These are phyloP conservation scores for Ursus arctos DNA, from an alignment of 2,113 vertebrate species.

Conservation along the genomic window DNA sequence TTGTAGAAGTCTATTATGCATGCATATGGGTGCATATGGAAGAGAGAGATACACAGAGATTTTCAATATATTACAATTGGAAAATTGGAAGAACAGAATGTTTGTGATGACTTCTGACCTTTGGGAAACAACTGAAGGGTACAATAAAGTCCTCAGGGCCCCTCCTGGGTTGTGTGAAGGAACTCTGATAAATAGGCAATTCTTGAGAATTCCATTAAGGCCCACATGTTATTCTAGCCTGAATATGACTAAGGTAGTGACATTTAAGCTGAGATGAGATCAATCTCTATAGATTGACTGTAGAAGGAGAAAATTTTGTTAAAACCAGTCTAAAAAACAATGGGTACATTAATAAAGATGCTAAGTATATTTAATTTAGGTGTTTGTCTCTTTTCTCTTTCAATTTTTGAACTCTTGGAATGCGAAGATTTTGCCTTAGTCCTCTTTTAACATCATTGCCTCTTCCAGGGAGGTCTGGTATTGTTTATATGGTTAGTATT, in stretches of 20 bases:
- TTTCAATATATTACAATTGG: not conserved
- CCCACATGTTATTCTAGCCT: not conserved
- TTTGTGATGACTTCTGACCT: not conserved
- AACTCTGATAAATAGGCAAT: not conserved
- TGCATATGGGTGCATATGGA: not conserved
- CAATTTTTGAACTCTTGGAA: not conserved
- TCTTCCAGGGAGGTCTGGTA: not conserved
- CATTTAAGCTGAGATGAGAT: not conserved
- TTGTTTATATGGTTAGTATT: not conserved
- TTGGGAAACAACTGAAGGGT: not conserved
- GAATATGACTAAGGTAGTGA: not conserved
- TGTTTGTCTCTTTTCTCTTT: not conserved
- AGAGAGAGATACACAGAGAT: not conserved
- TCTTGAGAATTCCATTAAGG: not conserved
- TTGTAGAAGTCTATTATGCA: not conserved
- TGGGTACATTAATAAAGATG: not conserved
- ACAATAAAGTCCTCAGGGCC: not conserved
- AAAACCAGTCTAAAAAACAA: not conserved
- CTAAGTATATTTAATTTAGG: not conserved
- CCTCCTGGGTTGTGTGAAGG: not conserved
- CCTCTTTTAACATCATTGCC: not conserved
- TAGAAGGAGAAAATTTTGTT: not conserved
- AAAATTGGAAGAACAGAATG: not conserved
- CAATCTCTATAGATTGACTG: not conserved
- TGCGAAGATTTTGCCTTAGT: not conserved